Evolutionary conservation across 2,888 invertebrate species (phyloP).

Genomic region (Aphodius sticticus): DNA sequence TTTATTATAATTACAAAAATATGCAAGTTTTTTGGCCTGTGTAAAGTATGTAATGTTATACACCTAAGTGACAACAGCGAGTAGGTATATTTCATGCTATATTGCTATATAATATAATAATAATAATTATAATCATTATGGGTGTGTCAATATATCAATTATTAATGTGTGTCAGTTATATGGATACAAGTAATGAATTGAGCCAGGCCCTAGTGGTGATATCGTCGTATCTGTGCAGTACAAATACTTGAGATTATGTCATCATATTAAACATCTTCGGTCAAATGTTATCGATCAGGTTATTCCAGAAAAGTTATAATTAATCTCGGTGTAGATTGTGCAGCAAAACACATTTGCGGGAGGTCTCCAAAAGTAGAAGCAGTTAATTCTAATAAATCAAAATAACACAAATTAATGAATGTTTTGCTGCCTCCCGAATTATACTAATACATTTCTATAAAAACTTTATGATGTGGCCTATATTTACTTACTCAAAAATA

Average conservation of each 20-base stretch:
- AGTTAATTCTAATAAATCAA: background rate
- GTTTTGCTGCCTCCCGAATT: too few species aligned
- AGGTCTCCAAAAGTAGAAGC: background rate
- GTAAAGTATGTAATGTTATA: background rate
- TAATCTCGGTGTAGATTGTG: conserved; percentile 6
- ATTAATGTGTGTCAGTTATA: too few species aligned
- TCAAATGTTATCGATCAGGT: conserved; percentile 15
- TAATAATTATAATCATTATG: too few species aligned
- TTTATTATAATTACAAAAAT: too few species aligned
- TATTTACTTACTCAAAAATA: too few species aligned
- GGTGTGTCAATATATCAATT: background rate
- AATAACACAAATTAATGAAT: too few species aligned
- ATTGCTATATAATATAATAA: too few species aligned
- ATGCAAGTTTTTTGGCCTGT: background rate
- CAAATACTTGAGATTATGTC: background rate
- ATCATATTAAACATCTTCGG: background rate
- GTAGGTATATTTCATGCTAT: too few species aligned
- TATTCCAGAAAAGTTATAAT: conserved; percentile 12
- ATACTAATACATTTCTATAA: too few species aligned
- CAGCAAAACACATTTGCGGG: conserved; percentile 10
- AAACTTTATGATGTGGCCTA: too few species aligned
- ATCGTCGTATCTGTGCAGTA: background rate
- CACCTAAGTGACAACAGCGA: too few species aligned
- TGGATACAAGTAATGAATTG: background rate
- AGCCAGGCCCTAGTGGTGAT: background rate